Evolutionary conservation across 2,888 invertebrate genomes (phyloP), one percentile per base, ranked within the genome.

Genomic region (Polia nebulosa): DNA sequence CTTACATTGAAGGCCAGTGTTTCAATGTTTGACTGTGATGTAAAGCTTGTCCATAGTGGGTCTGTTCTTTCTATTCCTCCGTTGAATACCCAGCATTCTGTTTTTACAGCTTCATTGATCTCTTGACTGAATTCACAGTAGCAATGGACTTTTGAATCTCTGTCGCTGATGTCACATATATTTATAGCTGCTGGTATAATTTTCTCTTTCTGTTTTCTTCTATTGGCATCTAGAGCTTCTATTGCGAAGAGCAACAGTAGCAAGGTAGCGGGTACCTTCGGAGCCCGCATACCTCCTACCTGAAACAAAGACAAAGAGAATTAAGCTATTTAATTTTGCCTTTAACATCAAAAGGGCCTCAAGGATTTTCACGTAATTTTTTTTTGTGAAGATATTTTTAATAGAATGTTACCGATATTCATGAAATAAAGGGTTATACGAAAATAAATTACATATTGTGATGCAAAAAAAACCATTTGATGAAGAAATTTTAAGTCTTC

Each of bases 11-110:
- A 97, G 67, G 97, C 97, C 72, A 98, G 92, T 76, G 97, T 97
- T 84, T 97, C 96, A 84, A 98, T 93, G 70, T 97, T 96, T 41
- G 96, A 96, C 88, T 98, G 98, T 27, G 97, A 97, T 58, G 96
- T 96, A 90, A 98, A 98, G 80, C 97, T 96, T 36, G 96, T 96
- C 98, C 98, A 98, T 70, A 97, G 93, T 25, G 96, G 96, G 87
- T 98, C 97, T 69, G 97, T 96, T 85, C 96, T 96, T 53, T 97
- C 96, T 84, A 97, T 96, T 25, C 97, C 97, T 61, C 96, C 96
- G 76, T 97, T 97, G 92, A 98, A 97, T 4, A 98, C 96, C 97
- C 97, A 97, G 88, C 98, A 98, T 91, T 97, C 97, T 70, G 97
- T 97, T 82, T 97, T 97, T 20, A 97, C 96, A 5, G 97, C 97